These are phyloP conservation scores for Pollenia griseotomentosa DNA, from an alignment of 2,888 invertebrate species.

Conservation along the genomic window DNA sequence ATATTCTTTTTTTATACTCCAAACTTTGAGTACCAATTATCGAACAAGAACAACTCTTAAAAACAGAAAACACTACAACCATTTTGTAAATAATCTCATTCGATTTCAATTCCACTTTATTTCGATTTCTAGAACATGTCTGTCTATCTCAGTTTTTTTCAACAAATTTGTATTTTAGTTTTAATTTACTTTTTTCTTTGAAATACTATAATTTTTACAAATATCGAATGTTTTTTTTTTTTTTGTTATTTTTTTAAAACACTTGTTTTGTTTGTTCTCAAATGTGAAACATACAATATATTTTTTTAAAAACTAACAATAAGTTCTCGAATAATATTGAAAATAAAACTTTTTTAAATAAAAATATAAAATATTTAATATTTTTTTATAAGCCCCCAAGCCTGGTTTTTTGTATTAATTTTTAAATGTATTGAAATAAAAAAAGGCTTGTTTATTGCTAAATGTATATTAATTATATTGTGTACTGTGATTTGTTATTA, in stretches of 20 bases:
- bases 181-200: background rate
- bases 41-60: too few relatives aligned
- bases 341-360: constrained; percentile 8
- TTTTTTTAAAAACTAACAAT: background rate
- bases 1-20: too few relatives aligned
- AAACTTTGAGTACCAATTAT: too few relatives aligned
- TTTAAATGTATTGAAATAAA: constrained; percentile 30
- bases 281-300: background rate
- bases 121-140: too few relatives aligned
- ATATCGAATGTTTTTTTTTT: background rate
- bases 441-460: constrained; percentile 61
- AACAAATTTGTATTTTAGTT: background rate
- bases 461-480: constrained; percentile 65
- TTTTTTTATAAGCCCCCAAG: constrained; percentile 60
- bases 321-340: constrained; percentile 35
- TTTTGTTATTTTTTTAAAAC: constrained; percentile 1
- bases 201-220: background rate
- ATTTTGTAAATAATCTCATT: too few relatives aligned
- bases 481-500: constrained; percentile 74
- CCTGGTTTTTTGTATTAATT: constrained; percentile 48
- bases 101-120: too few relatives aligned
- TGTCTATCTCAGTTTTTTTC: background rate
- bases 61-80: too few relatives aligned
- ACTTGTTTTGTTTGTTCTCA: background rate
- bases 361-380: constrained; percentile 28